Evolutionary conservation across 2,113 vertebrate genomes (phyloP).

Genomic region (Takifugu bimaculatus): DNA sequence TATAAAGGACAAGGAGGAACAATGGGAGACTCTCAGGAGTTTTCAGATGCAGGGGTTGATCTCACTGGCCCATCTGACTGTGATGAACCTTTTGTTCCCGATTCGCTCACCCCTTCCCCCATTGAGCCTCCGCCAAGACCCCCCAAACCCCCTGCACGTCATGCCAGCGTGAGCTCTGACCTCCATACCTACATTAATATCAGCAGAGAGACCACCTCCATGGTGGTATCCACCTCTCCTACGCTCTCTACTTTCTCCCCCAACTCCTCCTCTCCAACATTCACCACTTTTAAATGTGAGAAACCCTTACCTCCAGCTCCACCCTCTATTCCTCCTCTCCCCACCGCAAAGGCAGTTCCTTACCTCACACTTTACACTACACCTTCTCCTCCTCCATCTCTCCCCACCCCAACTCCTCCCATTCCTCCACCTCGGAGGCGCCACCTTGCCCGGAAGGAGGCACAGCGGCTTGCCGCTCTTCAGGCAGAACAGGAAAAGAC

Average conservation of each 20-base stretch:
- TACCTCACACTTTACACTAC: conserved; percentile 67
- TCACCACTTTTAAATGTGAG: conserved; percentile 66
- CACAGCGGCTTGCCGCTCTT: conserved; percentile 68
- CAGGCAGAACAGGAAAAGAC: conserved; percentile 63
- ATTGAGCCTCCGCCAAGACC: conserved; percentile 69
- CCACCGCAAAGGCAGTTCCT: conserved; percentile 56
- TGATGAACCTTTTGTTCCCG: conserved; percentile 68
- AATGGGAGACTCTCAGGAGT: conserved; percentile 73
- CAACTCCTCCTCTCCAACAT: conserved; percentile 65
- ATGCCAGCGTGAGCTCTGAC: conserved; percentile 70
- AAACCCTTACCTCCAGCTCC: conserved; percentile 61
- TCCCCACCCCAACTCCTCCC: conserved; percentile 66
- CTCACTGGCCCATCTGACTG: conserved; percentile 74
- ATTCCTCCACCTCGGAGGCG: conserved; percentile 75
- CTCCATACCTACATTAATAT: conserved; percentile 77
- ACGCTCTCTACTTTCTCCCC: conserved; percentile 62
- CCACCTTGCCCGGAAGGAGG: conserved; percentile 77
- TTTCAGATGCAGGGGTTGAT: conserved; percentile 77
- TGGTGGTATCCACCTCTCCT: conserved; percentile 58
- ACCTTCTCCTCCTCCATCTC: conserved; percentile 49
- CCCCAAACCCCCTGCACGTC: conserved; percentile 74
- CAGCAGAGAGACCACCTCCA: conserved; percentile 63
- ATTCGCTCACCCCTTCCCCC: conserved; percentile 72
- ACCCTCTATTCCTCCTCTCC: conserved; percentile 62
- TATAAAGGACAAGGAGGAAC: conserved; percentile 57